Conservation (phyloP, 2,888 invertebrate genomes). For the Erebia palarica region DNA sequence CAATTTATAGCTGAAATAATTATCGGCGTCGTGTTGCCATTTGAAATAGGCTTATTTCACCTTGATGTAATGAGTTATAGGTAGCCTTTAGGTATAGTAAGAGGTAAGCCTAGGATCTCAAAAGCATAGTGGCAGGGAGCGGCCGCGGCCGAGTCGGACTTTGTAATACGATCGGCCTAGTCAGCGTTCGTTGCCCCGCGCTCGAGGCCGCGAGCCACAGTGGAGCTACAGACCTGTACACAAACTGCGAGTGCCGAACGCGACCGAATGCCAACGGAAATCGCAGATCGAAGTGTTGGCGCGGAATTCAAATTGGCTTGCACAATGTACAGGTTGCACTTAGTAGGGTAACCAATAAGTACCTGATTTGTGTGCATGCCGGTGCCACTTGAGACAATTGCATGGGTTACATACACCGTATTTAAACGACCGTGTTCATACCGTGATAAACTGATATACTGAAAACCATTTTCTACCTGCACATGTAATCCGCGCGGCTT, state of each 20-base stretch:
- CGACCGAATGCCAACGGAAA: constrained; percentile 64
- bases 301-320: constrained; percentile 39
- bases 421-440: no score
- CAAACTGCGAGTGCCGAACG: constrained; percentile 45
- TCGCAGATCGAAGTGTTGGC: constrained; percentile 44
- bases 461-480: no score
- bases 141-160: constrained; percentile 76
- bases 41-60: constrained; percentile 59
- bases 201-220: constrained; percentile 67
- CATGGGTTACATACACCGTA: no score
- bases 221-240: background rate
- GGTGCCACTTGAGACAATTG: no score
- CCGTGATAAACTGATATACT: no score
- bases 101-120: constrained; percentile 77
- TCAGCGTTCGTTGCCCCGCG: constrained; percentile 79
- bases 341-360: constrained; percentile 5
- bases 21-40: constrained; percentile 38
- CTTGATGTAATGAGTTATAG: constrained; percentile 72
- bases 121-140: constrained; percentile 77
- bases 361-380: background rate
- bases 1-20: constrained; percentile 21
- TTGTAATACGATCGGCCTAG: constrained; percentile 82
- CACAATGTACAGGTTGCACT: constrained; percentile 35
- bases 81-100: constrained; percentile 70
- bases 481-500: no score